A percentile compares a stretch with the other conserved stretches of the same genome.
Evolutionary conservation across 2,113 vertebrate species (phyloP).

Genomic region (Psittacula cyanocephala): DNA sequence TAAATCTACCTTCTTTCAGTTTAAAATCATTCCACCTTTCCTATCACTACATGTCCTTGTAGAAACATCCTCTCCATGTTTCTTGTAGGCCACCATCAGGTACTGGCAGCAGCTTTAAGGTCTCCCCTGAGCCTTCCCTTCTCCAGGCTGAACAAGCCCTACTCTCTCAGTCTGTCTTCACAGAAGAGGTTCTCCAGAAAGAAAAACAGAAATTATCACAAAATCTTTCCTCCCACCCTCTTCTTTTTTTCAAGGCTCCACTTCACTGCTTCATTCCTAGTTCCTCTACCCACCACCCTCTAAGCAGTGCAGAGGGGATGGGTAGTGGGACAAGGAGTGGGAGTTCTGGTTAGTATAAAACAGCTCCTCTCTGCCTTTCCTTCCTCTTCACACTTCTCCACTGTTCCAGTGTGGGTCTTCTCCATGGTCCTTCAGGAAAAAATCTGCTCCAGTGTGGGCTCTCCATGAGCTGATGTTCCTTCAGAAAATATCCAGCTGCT

Average conservation of each 20-base stretch:
- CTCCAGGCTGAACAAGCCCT: neutral
- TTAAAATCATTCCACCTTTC: neutral
- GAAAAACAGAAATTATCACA: neutral
- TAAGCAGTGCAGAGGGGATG: neutral
- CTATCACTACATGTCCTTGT: neutral
- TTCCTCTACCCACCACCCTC: neutral
- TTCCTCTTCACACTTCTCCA: neutral
- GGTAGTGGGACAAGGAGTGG: fast-evolving
- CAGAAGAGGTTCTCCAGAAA: neutral
- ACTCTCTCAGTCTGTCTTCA: neutral
- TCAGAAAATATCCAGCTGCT: neutral
- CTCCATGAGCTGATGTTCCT: neutral
- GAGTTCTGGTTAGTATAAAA: fast-evolving
- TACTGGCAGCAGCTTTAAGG: neutral
- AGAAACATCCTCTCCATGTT: neutral
- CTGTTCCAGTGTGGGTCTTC: neutral
- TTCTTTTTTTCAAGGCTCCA: neutral
- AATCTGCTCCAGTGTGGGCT: fast-evolving
- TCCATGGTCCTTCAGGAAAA: neutral
- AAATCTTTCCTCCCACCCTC: fast-evolving
- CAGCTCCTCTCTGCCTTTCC: neutral
- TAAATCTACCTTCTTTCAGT: neutral
- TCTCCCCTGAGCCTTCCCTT: neutral
- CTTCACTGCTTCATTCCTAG: neutral
- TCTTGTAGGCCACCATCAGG: neutral